Conservation (phyloP, 1,140 invertebrate species). For the Wiebesia pumilae region DNA sequence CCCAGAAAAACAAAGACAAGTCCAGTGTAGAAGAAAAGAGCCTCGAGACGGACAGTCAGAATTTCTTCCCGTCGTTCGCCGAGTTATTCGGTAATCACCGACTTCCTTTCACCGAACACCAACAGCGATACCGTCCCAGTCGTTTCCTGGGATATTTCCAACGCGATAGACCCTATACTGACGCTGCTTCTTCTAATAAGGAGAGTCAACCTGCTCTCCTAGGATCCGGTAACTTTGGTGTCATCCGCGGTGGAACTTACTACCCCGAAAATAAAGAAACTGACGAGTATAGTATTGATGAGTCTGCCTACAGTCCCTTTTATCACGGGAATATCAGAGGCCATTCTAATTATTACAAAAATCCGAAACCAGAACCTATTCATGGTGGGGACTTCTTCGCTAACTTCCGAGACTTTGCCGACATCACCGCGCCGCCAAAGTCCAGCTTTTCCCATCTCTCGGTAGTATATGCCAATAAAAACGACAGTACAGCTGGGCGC, state of each 20-base stretch:
- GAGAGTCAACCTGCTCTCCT: conserved; percentile 76
- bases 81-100: conserved; percentile 72
- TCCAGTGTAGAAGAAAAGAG: conserved; percentile 63
- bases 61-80: conserved; percentile 76
- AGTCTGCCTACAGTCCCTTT: conserved; percentile 77
- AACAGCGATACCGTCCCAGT: conserved; percentile 69
- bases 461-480: conserved; percentile 87
- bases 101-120: conserved; percentile 67
- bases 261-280: conserved; percentile 79
- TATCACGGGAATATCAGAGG: conserved; percentile 83
- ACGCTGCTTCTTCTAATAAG: conserved; percentile 60
- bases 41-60: conserved; percentile 71
- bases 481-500: conserved; percentile 74
- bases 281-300: conserved; percentile 75
- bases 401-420: conserved; percentile 91
- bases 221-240: conserved; percentile 92
- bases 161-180: conserved; percentile 67
- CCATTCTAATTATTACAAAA: conserved; percentile 76
- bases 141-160: conserved; percentile 72
- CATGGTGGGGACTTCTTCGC: conserved; percentile 79
- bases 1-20: not conserved
- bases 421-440: conserved; percentile 88
- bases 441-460: conserved; percentile 88
- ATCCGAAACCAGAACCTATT: conserved; percentile 72
- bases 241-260: conserved; percentile 90